Evolutionary conservation across 2,888 invertebrate genomes (phyloP).

Genomic region (Harpalus rufipes): DNA sequence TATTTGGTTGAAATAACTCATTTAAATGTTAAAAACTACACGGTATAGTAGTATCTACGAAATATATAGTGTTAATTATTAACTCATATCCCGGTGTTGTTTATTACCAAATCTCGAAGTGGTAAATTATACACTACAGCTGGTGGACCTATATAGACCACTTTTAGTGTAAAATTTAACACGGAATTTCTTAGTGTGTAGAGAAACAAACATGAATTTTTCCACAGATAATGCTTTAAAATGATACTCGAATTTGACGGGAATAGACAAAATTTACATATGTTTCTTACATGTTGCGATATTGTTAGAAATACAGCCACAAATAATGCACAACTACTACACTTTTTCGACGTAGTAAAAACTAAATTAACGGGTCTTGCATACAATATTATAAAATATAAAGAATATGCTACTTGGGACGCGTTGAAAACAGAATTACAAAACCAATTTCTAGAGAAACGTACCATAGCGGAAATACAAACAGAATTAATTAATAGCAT

Average conservation of each 20-base stretch:
- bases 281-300: constrained; percentile 43
- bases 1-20: too few relatives aligned
- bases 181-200: too few relatives aligned
- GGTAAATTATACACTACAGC: too few relatives aligned
- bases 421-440: constrained; percentile 3
- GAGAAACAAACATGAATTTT: neutral
- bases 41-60: too few relatives aligned
- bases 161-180: too few relatives aligned
- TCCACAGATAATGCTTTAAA: constrained; percentile 20
- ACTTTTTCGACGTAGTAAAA: neutral
- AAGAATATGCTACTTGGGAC: neutral
- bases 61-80: too few relatives aligned
- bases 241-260: constrained; percentile 57
- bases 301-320: neutral
- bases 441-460: constrained; percentile 28
- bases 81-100: too few relatives aligned
- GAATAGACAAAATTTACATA: constrained; percentile 8
- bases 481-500: neutral
- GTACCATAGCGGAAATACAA: constrained; percentile 33
- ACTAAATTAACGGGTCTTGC: constrained; percentile 16
- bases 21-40: too few relatives aligned
- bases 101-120: too few relatives aligned
- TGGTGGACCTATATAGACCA: too few relatives aligned
- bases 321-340: neutral
- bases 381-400: constrained; percentile 18